Percentiles rank a stretch among this genome's conserved stretches.
These are phyloP conservation scores for Pelusios castaneus DNA, from an alignment of 2,113 vertebrate genomes.

Conservation along the genomic window DNA sequence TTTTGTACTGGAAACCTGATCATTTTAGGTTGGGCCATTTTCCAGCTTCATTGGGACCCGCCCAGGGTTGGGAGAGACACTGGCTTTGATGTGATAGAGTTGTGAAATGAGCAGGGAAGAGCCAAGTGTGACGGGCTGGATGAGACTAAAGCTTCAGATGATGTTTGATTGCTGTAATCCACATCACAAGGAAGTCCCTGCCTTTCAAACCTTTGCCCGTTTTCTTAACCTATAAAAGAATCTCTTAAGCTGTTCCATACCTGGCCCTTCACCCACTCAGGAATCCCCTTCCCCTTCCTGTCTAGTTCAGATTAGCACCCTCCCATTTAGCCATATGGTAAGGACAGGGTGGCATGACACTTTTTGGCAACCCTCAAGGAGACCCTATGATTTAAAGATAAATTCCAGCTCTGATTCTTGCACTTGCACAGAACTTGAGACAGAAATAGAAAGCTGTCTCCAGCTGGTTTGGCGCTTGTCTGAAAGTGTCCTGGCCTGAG, in stretches of 20 bases:
- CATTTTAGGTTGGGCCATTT: background rate
- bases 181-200: background rate
- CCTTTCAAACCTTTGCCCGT: background rate
- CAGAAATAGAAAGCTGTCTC: background rate
- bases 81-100: background rate
- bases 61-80: background rate
- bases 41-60: background rate
- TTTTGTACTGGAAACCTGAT: background rate
- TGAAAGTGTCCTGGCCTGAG: background rate
- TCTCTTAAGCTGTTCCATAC: background rate
- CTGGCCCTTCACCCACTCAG: background rate
- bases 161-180: background rate
- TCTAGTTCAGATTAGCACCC: background rate
- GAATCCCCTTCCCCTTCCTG: rapidly evolving
- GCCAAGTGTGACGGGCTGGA: background rate
- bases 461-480: slow-evolving; percentile 4
- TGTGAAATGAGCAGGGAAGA: rapidly evolving
- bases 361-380: background rate
- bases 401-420: background rate
- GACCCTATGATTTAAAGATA: slow-evolving; percentile 1
- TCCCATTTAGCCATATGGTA: background rate
- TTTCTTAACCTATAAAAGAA: background rate
- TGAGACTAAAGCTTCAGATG: background rate
- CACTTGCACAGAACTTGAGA: background rate
- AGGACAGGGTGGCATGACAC: background rate